Evolutionary conservation across 2,888 invertebrate genomes (phyloP).

Genomic region (Xanthia icteritia): DNA sequence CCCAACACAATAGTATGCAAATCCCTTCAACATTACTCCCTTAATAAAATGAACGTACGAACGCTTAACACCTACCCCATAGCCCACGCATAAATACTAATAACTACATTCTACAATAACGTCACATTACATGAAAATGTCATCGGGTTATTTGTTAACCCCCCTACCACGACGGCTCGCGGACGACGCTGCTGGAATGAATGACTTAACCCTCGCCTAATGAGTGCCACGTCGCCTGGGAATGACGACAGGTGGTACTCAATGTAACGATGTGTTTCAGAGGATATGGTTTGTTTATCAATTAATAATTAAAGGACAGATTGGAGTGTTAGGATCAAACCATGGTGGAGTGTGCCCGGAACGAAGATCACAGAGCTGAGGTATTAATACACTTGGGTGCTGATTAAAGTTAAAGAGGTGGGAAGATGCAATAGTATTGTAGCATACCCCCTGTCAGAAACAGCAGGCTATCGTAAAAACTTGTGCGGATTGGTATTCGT

Average conservation of each 20-base stretch:
- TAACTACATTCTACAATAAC: conserved; percentile 31
- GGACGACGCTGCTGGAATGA: conserved; percentile 68
- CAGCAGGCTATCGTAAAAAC: neutral
- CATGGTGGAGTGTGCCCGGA: neutral
- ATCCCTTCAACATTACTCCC: conserved; percentile 1
- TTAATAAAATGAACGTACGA: conserved; percentile 2
- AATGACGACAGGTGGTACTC: conserved; percentile 48
- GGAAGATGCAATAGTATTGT: neutral
- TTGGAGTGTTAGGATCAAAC: neutral
- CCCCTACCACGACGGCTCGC: conserved; percentile 61
- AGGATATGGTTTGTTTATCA: conserved; percentile 21
- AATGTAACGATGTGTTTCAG: conserved; percentile 22
- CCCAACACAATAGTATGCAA: conserved; percentile 1
- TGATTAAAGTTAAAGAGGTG: neutral
- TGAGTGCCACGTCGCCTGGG: conserved; percentile 56
- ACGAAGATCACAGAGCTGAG: neutral
- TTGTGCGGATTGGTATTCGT: neutral
- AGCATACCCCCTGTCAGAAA: neutral
- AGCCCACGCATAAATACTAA: conserved; percentile 39
- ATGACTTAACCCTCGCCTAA: conserved; percentile 75
- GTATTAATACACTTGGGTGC: neutral
- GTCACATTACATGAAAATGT: conserved; percentile 41
- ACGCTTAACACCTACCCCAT: neutral
- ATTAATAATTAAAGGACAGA: conserved; percentile 30
- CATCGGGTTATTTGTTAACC: conserved; percentile 50